Percentiles rank a stretch among this genome's conserved stretches.
Conservation (phyloP, 2,888 invertebrate genomes). For the Spatulosminthurus flaviceps region DNA sequence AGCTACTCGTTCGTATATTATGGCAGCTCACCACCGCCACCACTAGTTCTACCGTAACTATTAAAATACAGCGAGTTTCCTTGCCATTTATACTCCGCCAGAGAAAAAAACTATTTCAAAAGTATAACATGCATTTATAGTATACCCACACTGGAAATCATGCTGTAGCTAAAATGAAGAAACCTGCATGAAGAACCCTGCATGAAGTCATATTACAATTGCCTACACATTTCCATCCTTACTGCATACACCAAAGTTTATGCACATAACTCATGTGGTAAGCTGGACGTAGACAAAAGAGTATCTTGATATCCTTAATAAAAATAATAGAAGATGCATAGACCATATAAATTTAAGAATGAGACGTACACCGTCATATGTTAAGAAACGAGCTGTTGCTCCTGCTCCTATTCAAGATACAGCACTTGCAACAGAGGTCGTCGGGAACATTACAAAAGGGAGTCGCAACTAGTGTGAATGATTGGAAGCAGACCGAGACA, state of each 20-base stretch:
- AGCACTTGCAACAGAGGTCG: not conserved
- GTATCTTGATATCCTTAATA: too few species aligned
- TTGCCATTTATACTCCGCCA: not conserved
- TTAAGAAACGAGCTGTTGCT: not conserved
- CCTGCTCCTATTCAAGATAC: not conserved
- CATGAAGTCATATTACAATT: too few species aligned
- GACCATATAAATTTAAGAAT: not conserved
- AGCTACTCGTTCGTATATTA: not conserved
- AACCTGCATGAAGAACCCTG: too few species aligned
- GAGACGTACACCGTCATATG: conserved; percentile 1
- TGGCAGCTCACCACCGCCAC: not conserved
- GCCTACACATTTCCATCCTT: too few species aligned
- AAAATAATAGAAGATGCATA: too few species aligned
- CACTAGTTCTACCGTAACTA: not conserved
- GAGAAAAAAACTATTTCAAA: too few species aligned
- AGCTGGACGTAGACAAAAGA: too few species aligned
- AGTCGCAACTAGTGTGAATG: not conserved
- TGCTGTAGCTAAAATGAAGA: too few species aligned
- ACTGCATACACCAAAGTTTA: too few species aligned
- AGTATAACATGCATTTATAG: too few species aligned
- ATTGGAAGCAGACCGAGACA: not conserved
- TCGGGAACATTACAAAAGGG: not conserved
- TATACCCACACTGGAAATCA: too few species aligned
- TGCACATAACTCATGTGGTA: too few species aligned
- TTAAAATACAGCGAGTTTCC: not conserved